These are phyloP conservation scores for Falcaria lacertinaria DNA, from an alignment of 2,888 invertebrate genomes.

Conservation along the genomic window DNA sequence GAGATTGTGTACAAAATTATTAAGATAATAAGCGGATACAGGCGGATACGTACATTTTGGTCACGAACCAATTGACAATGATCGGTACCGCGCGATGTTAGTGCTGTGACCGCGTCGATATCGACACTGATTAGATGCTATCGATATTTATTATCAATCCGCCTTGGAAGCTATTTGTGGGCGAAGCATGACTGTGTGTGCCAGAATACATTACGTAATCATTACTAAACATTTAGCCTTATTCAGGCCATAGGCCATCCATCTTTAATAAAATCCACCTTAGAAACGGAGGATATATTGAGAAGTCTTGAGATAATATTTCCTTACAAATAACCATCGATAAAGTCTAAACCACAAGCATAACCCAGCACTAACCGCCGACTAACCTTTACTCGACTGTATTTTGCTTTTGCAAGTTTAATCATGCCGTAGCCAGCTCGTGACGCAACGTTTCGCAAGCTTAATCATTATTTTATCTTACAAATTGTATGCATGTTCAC, in stretches of 20 bases:
- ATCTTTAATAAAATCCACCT: too few species aligned
- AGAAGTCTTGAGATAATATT: not conserved
- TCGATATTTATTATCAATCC: conserved; percentile 2
- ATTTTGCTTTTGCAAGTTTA: conserved; percentile 78
- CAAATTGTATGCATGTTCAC: conserved; percentile 72
- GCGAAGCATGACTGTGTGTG: too few species aligned
- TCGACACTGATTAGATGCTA: conserved; percentile 17
- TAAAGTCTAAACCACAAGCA: conserved; percentile 4
- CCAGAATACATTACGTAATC: too few species aligned
- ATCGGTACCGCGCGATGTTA: conserved; percentile 62
- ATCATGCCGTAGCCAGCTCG: conserved; percentile 71
- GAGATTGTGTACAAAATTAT: conserved; percentile 74
- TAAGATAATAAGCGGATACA: conserved; percentile 78
- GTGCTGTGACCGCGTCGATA: conserved; percentile 30
- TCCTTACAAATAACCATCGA: conserved; percentile 6
- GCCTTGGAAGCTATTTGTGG: too few species aligned
- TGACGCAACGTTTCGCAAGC: conserved; percentile 77
- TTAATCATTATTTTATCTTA: conserved; percentile 77
- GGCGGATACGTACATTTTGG: conserved; percentile 77
- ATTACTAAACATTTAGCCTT: too few species aligned
- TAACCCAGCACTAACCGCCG: conserved; percentile 36
- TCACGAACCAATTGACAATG: conserved; percentile 79
- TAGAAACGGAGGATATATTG: too few species aligned
- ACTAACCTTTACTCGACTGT: conserved; percentile 75
- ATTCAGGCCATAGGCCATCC: too few species aligned